Base-by-base conservation (phyloP, 2,797 vertebrate genomes). In the Gallinago nigripennis region DNA sequence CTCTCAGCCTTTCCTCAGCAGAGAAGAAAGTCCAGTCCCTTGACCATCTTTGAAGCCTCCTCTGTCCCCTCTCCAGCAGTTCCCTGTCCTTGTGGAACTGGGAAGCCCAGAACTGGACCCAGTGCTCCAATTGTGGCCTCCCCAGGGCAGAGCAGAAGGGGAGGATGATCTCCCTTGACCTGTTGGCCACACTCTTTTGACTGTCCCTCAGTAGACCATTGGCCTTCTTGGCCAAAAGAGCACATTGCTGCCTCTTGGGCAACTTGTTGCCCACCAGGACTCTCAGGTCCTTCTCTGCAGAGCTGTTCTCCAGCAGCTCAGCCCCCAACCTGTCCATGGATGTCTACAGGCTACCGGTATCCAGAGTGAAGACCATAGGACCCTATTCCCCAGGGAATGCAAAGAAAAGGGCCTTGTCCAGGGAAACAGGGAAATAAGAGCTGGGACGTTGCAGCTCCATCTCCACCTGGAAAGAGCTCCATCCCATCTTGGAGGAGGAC, bases 291-390 rank as follows among this genome's bases (percentile, higher is more conserved):
- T 19, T 48, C 18, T 20, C 53, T 19, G 19, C 30, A 54, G 53
- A 54, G 30, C 30, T n/a, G 30, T 19, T 56, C 30, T 56, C 53
- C 30, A 31, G 30, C 53, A 56, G 53, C 18, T n/a, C 53, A 56
- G 3, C 30, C 53, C 53, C 53, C 8, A n/a, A 56, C 20, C 54
- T 56, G 31, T 9, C 12, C 20, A 6, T n/a, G 19, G 54, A 45
- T 6, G 27, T 0, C 1, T 35, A 14, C 4, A 27, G 63, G 5
- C 56, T 19, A 33, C 10, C 0, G 0, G 24, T 27, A 78, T n/a
- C 39, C 17, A 17, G 5, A 70, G 71, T 2, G 6, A 51, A 64
- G 37, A 15, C 19, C 7, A 8, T 4, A 10, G 10, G 30, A 76
- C 20, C 12, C n/a, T 25, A 46, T 28, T 53, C 63, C n/a, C 17